Base-by-base conservation (phyloP, 53 echinoderm and acorn worm species). In the Patiria pectinifera region DNA sequence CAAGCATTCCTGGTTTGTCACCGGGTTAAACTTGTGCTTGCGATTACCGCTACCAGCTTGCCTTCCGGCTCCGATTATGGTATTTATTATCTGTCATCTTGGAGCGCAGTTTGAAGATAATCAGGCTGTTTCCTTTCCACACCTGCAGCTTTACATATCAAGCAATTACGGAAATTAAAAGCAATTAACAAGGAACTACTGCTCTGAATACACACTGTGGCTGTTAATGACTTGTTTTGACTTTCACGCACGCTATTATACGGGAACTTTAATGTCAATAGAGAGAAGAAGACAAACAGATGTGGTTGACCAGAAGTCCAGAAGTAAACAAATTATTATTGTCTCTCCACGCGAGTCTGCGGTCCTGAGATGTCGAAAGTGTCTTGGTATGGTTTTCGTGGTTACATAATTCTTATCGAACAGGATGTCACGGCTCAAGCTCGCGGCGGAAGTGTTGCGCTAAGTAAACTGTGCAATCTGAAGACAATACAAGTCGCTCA, bases 321-420 rank as follows among this genome's bases (percentile, higher is more conserved):
- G 16, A 35, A 35, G 35, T 35, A 35, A 35, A 35, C 35, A 35
- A 35, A 35, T 35, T 35, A 35, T 35, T 35, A 13, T 21, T 70
- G 19, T 21, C 70, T 18, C 60, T 0, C 4, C 70, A 35, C 35
- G 35, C 21, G 70, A 4, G 70, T 70, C 70, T 21, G 70, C 70
- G 70, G 70, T 70, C 21, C 1, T 70, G 70, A 70, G 19, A 70
- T 70, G 14, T 70, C 35, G 35, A 35, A 35, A 35, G 35, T 35
- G 16, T 70, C 70, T 4, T 13, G 16, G 4, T 21, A 14, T 70
- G 70, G 70, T 70, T 70, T 70, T 70, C 70, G 70, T 70, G 19
- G 70, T 70, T 70, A 70, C 70, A 70, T 70, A 70, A 70, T 70
- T 70, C 21, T 70, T 70, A 70, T 70, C 70, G 70, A 70, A 70